These are phyloP conservation scores for Drosophila orosa DNA, from an alignment of 1,140 invertebrate genomes.

Conservation along the genomic window DNA sequence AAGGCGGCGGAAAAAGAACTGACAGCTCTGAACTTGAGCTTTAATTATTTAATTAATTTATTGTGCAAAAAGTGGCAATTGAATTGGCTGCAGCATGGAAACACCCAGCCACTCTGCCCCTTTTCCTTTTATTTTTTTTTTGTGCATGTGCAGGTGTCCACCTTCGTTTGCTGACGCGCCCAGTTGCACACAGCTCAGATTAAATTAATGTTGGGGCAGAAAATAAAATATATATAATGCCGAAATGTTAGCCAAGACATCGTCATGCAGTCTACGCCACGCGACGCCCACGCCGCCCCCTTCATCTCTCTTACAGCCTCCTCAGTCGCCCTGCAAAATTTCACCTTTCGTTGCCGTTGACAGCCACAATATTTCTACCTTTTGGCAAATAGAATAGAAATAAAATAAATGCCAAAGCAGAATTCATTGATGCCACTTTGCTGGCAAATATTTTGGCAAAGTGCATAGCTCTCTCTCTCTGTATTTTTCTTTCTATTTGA, in stretches of 20 bases:
- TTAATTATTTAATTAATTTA: slow-evolving; percentile 82
- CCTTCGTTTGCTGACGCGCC: slow-evolving; percentile 62
- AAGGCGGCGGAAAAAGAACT: slow-evolving; percentile 49
- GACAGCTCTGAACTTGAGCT: slow-evolving; percentile 72
- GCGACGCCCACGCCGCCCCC: slow-evolving; percentile 66
- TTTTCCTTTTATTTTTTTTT: not conserved
- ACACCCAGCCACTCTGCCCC: slow-evolving; percentile 6
- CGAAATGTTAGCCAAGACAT: slow-evolving; percentile 30
- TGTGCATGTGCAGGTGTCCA: slow-evolving; percentile 70
- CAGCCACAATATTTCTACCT: slow-evolving; percentile 75
- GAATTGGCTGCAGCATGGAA: slow-evolving; percentile 60
- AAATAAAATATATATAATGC: not conserved
- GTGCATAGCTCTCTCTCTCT: slow-evolving; percentile 35
- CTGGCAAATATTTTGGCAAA: slow-evolving; percentile 76
- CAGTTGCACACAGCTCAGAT: slow-evolving; percentile 74
- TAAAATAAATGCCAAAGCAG: slow-evolving; percentile 3
- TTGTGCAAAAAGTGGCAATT: slow-evolving; percentile 73
- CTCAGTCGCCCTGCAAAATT: slow-evolving; percentile 48
- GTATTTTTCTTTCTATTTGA: slow-evolving; percentile 69
- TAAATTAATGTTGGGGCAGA: slow-evolving; percentile 58
- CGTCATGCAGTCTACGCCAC: slow-evolving; percentile 82
- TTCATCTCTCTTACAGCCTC: no score
- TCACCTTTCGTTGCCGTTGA: slow-evolving; percentile 68
- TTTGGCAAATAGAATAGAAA: slow-evolving; percentile 29
- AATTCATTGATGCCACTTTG: slow-evolving; percentile 81